Evolutionary conservation across 2,113 vertebrate species (phyloP), one percentile per base, ranked within the genome.

Genomic region (Todiramphus chloris): DNA sequence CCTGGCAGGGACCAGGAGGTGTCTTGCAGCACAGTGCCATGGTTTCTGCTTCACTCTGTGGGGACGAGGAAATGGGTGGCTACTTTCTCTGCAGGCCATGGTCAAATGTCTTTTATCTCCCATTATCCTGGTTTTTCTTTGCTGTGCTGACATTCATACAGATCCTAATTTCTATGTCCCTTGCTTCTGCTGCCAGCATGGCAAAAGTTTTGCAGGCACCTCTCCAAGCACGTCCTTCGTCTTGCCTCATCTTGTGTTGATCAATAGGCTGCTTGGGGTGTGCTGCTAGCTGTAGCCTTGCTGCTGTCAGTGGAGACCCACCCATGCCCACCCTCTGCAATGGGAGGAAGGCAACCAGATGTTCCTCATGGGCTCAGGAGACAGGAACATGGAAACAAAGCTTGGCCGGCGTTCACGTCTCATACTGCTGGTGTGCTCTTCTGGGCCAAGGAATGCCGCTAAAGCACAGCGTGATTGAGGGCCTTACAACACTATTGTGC

Each of bases 321-420:
- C 93, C 96, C 94, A 95, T 94, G 94, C 95, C 95, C 96, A 96
- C 93, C 82, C 96, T 96, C 87, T 37, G 82, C 75, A 87, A 5
- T 35, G 79, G 70, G 60, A 91, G 93, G 84, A 67, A 96, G 92
- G 96, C 96, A 59, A 91, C 96, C 94, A 95, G 96, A 96, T 96
- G 95, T 96, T 97, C 92, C 72, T 95, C 89, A 46, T 93, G 95
- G 96, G 87, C 94, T 91, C 84, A 68, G 91, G 95, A 97, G 93
- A 89, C 95, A 72, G 94, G 70, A 95, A 90, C 91, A 83, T 68
- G 75, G 89, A 94, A 97, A 97, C 95, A 96, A 97, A 95, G 96
- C 93, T 59, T 96, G 96, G 95, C 96, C 56, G 48, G 94, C 6
- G 14, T 95, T 96, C 89, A 66, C 17, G 87, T 89, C 93, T 94